Evolutionary conservation across 1,140 invertebrate species (phyloP).

Genomic region (Gonatopus flavifemur): DNA sequence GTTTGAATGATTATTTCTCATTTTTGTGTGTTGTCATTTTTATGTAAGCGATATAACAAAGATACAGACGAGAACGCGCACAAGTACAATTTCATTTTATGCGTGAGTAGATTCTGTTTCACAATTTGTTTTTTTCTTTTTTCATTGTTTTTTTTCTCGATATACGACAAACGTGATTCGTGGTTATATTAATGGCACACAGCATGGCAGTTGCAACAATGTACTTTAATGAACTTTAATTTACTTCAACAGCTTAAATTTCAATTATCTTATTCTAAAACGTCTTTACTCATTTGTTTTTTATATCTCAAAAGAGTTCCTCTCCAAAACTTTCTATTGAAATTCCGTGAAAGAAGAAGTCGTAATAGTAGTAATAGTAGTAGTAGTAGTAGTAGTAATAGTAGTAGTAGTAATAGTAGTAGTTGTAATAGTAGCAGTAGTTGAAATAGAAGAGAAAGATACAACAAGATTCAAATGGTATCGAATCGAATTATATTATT

Average conservation of each 20-base stretch:
- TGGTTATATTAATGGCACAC: conserved; percentile 59
- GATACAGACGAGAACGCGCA: conserved; percentile 25
- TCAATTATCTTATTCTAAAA: conserved; percentile 42
- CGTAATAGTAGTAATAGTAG: no score
- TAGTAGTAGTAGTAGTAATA: no score
- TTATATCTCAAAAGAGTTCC: no score
- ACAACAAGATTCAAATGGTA: no score
- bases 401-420: not conserved
- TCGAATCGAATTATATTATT: no score
- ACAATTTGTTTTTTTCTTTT: conserved; percentile 15
- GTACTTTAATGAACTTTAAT: conserved; percentile 50
- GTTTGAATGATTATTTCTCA: no score
- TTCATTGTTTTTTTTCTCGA: conserved; percentile 19
- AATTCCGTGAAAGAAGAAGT: not conserved
- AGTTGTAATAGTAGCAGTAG: not conserved
- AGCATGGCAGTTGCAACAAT: conserved; percentile 59
- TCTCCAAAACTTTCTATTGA: no score
- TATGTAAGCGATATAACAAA: no score
- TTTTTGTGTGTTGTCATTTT: not conserved
- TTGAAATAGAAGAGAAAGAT: no score
- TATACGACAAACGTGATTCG: conserved; percentile 50
- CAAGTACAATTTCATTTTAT: conserved; percentile 15
- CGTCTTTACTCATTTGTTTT: conserved; percentile 26
- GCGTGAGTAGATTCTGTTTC: no score
- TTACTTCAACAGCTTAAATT: conserved; percentile 23